Evolutionary conservation across 2,113 vertebrate species (phyloP).

Genomic region (Hiodon tergisus): DNA sequence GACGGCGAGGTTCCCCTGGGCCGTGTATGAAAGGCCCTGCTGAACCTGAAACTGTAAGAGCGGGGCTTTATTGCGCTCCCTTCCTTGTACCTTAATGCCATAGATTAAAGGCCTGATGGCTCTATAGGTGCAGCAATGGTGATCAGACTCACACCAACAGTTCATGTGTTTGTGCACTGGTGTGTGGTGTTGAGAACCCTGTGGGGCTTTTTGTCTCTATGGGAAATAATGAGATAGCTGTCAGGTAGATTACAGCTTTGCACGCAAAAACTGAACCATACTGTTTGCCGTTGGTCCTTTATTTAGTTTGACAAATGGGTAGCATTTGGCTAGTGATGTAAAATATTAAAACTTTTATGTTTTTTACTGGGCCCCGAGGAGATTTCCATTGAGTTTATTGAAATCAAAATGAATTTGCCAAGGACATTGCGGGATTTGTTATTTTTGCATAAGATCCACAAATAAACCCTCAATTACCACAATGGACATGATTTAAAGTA

Average conservation of each 20-base stretch:
- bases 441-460: too few species aligned
- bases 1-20: too few species aligned
- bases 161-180: background rate
- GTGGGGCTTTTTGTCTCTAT: background rate
- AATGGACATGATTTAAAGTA: too few species aligned
- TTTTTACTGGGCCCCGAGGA: background rate
- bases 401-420: background rate
- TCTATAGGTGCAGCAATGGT: background rate
- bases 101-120: background rate
- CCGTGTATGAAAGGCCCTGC: too few species aligned
- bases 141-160: too few species aligned
- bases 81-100: background rate
- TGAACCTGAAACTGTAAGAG: too few species aligned
- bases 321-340: background rate
- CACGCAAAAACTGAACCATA: background rate
- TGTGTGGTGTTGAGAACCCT: background rate
- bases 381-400: background rate
- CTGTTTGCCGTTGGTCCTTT: background rate
- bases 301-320: slow-evolving; percentile 5
- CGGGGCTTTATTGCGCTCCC: too few species aligned
- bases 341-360: background rate
- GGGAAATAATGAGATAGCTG: background rate
- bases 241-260: background rate
- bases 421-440: too few species aligned
- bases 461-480: too few species aligned